phyloP scores from a whole-genome alignment of 2,888 invertebrate species.

The Athrips mouffetella region DNA sequence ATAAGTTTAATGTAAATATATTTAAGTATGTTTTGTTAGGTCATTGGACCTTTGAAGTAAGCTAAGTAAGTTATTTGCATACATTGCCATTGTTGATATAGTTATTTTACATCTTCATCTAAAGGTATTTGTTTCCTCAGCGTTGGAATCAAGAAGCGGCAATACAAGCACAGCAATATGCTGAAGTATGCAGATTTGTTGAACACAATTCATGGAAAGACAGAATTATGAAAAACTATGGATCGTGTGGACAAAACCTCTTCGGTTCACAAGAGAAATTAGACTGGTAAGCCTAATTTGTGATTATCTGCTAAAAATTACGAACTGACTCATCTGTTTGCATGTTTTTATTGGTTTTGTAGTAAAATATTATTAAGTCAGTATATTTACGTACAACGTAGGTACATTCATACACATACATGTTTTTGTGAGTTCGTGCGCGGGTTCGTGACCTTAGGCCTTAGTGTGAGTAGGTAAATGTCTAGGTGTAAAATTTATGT shows the following conservation, averaged over 20 bases:
- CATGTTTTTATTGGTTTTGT: neutral
- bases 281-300: neutral
- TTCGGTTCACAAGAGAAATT: conserved; percentile 4
- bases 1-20: neutral
- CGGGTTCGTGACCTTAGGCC: conserved; percentile 1
- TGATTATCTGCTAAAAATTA: neutral
- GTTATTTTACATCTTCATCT: neutral
- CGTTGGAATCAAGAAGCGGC: conserved; percentile 8
- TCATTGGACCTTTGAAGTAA: neutral
- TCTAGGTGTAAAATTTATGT: no score
- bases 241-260: conserved; percentile 8
- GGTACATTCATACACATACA: no score
- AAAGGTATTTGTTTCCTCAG: neutral
- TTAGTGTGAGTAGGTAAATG: neutral
- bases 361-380: neutral
- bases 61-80: neutral
- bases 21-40: neutral
- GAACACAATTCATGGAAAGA: conserved; percentile 5
- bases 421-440: neutral
- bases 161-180: conserved; percentile 4
- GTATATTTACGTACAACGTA: neutral
- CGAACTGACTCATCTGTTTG: neutral
- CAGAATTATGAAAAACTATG: neutral
- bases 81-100: neutral
- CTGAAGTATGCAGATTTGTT: conserved; percentile 6